Base-by-base conservation (phyloP, 1,140 invertebrate genomes). In the Macrosteles quadrilineatus region DNA sequence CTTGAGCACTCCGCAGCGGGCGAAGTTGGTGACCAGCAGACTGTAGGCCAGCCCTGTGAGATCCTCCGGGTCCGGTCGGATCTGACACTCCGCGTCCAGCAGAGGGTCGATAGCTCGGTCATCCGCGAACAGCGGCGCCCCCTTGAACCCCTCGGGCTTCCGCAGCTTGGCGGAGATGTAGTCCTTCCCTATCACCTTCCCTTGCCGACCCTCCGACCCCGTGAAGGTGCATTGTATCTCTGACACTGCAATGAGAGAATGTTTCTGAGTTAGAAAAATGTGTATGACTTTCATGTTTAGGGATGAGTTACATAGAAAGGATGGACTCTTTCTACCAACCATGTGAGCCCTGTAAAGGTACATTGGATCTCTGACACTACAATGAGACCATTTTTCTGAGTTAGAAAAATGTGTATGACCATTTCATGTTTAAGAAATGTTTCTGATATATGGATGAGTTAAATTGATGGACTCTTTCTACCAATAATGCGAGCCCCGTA, bases 181-280 rank as follows among this genome's bases (percentile, higher is more conserved):
- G 80, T 94, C 91, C 67, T 85, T 83, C 1, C 83, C 78, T 0
- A 70, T 36, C 25, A 84, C 84, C 30, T 83, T 80, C 25, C 83
- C 85, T 71, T 82, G 81, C 36, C 76, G 76, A 21, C 73, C 78
- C n/a, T 74, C 67, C n/a, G 76, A 76, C 1, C 76, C 78, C 11
- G 84, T 83, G 73, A 90, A 90, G 66, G 88, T 88, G 83, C 92
- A 94, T 74, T 92, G 91, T 70, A 94, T 92, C 76, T 93, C 91
- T 6, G 90, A 91, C 63, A 94, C 91, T 83, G 75, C 1, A 76
- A 77, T 21, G 72, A 53, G 6, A 68, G 45, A 65, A 17, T n/a
- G 3, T 29, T 62, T 25, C 17, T 6, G 23, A n/a, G n/a, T n/a
- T 25, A 53, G 23, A 6, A 19, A 53, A 53, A 53, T 25, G 47